Base-by-base conservation (phyloP, 2,797 vertebrate species). In the Bradypodion ventrale region DNA sequence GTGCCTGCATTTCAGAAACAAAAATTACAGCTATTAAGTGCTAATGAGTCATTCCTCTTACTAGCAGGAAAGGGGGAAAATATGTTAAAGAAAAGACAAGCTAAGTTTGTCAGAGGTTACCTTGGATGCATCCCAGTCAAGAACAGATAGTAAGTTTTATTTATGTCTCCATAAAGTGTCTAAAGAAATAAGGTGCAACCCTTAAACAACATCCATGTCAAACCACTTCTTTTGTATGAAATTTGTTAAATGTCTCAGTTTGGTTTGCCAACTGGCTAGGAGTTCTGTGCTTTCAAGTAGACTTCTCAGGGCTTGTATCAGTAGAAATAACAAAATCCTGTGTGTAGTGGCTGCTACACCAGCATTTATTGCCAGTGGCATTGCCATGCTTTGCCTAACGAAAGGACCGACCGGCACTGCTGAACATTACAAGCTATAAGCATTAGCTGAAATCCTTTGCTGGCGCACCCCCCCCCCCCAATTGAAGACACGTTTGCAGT, bases 121-220 rank as follows among this genome's bases (percentile, higher is more conserved):
- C 68, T 40, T 44, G 13, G 56, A 4, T 0, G 0, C 62, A 7
- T 85, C 68, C 78, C 32, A 73, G 70, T 83, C 81, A 27, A 5
- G 46, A 82, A 63, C 10, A 19, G 32, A 75, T 80, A 56, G 65
- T 62, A 74, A 70, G 73, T 13, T 90, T 69, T 49, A 40, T 59
- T 85, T 25, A 63, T 79, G 56, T 85, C 62, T 40, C 49, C 68
- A 82, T 68, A 82, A 86, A 85, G 73, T 70, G 16, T 49, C 76
- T 82, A 59, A 82, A 60, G 10, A 40, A 83, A 87, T 88, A 86
- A 92, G 49, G 35, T 3, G 29, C 81, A 82, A 59, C 79, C 49
- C 40, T 5, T 82, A 23, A 32, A 60, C n/a, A 63, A 88, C 52
- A 49, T 63, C 69, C 84, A 90, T 78, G 52, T 32, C 84, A 89